Base-by-base conservation (phyloP, 1,140 invertebrate genomes). In the Drosophila albomicans region DNA sequence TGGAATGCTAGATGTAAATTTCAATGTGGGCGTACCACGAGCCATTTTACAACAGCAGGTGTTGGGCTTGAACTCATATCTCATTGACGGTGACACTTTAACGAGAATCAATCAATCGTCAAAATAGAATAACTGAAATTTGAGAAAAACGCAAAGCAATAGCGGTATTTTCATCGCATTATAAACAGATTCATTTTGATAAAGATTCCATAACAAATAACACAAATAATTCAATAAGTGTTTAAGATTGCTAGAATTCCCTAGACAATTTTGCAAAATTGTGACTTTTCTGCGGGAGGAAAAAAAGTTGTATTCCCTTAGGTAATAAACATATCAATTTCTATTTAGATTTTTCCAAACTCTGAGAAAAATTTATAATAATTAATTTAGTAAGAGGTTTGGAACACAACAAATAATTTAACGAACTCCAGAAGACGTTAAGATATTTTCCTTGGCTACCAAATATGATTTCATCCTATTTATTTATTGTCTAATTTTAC, bases 41-140 rank as follows among this genome's bases (percentile, higher is more conserved):
- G 49, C 51, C 38, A 28, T 43, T 41, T 54, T 49, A 16, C 38
- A 56, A 16, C 38, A 56, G 41, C 69, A 67, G 63, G 63, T 72
- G 69, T 72, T 38, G 48, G 20, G 56, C 64, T 45, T 54, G 38
- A 73, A 46, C 48, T 52, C 38, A 54, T 38, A 58, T 32, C 28
- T 43, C 32, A 59, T 11, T 28, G 35, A 13, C 32, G 20, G 69
- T 45, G 69, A 72, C 69, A 66, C 43, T 13, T 66, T 57, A 41
- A 43, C 63, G 63, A 45, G 52, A n/a, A 61, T 73, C 70, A 68
- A 73, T 73, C 70, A 73, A 52, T 25, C 6, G 7, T 25, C 38
- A 43, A 43, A 45, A 38, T 38, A 2, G 8, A 38, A 38, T 38
- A 38, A 45, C 20, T 58, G 56, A 52, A 52, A 52, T 52, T 30